Base-by-base conservation (phyloP, 23 tunicate genomes). In the Trididemnum clinides region DNA sequence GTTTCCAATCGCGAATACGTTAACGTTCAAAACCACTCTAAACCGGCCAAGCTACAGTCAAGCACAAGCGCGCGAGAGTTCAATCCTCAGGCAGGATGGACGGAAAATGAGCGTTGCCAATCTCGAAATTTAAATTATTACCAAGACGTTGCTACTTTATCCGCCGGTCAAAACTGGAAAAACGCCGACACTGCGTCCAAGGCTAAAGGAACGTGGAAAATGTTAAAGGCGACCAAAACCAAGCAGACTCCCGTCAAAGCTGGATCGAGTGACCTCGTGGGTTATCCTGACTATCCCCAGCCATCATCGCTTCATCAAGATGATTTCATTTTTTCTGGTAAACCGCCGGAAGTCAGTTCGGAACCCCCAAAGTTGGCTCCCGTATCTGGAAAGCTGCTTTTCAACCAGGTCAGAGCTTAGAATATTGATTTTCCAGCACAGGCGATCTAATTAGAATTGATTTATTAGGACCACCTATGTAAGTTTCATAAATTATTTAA, bases 341-440 rank as follows among this genome's bases (percentile, higher is more conserved):
- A 70, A 10, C 7, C 30, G 36, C 23, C 29, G 4, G 80, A 74
- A 74, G 10, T 25, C 23, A 3, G 6, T 6, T n/a, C 57, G 31
- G 91, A 87, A 35, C 91, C 91, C 20, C 91, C 91, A 19, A 87
- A 78, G 54, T 35, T 87, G 34, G 85, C 91, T 1, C 91, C 91
- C 1, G 88, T 85, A 10, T 87, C 91, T 5, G 91, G 91, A 64
- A 80, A 38, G 44, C 85, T 87, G 0, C 65, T 87, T 1, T 2
- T 80, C 2, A 77, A 87, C 72, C 80, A 80, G 81, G 91, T 87
- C 69, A 39, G n/a, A n/a, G n/a, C n/a, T n/a, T n/a, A n/a, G n/a
- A n/a, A n/a, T n/a, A n/a, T n/a, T n/a, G n/a, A n/a, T n/a, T n/a
- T n/a, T n/a, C n/a, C n/a, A n/a, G n/a, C n/a, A n/a, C n/a, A n/a